Base-by-base conservation (phyloP, 1,140 invertebrate genomes). In the Drosophila ficusphila region DNA sequence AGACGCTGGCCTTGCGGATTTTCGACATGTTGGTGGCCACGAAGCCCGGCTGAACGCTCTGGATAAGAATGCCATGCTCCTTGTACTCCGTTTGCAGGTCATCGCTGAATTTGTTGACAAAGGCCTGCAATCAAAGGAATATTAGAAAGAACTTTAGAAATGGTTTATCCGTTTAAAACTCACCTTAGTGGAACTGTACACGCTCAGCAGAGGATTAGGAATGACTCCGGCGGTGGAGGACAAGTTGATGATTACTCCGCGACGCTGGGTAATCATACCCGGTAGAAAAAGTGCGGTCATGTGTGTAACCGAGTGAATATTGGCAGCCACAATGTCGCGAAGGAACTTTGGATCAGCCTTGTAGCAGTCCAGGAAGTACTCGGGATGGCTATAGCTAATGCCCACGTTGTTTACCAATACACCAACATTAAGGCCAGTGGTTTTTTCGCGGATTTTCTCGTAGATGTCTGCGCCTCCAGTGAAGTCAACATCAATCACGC, bases 381-480 rank as follows among this genome's bases (percentile, higher is more conserved):
- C 96, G 0, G 98, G 98, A 91, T 97, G 94, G 0, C 95, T 92
- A 91, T 99, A 99, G 49, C 96, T 97, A 64, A 97, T 95, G 3
- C 98, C 98, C 0, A 99, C 98, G 93, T 99, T 99, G 91, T 99
- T 99, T 4, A 99, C 94, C 7, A 99, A 92, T 12, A 98, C 95
- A 0, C 97, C 98, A 61, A 99, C 95, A 89, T 99, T 97, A 1
- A 99, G 92, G 2, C 94, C 96, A 6, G 92, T 92, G 6, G 98
- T 93, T 51, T 96, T 94, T 72, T 95, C 94, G 19, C 94, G 93
- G 44, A 99, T 97, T 52, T 94, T 94, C 0, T 95, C 92, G 89
- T 97, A 99, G 33, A 98, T 96, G 8, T 93, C 92, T 2, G 94
- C 93, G 3, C 91, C 94, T 67, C 94, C 92, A 3, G 95, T 95